Evolutionary conservation across 2,113 vertebrate genomes (phyloP).

Genomic region (Oreocharis arfaki): DNA sequence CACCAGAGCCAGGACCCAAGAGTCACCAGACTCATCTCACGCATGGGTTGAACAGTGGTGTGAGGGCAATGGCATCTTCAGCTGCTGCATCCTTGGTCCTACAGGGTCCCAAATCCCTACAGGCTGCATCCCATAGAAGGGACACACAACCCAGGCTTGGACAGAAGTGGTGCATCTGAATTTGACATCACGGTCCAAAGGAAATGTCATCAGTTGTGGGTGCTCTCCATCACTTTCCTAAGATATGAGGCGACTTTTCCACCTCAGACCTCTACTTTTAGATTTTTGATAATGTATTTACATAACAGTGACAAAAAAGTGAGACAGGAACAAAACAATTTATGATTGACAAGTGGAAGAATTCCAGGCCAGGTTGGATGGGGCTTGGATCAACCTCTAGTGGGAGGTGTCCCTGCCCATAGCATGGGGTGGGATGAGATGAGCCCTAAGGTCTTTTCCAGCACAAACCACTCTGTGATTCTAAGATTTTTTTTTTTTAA

Average conservation of each 20-base stretch:
- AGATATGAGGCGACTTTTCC: neutral
- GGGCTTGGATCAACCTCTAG: neutral
- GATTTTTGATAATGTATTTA: neutral
- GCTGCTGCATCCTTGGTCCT: neutral
- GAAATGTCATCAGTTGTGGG: neutral
- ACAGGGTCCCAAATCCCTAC: neutral
- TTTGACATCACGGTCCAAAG: neutral
- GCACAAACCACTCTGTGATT: neutral
- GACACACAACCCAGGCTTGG: neutral
- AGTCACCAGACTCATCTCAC: neutral
- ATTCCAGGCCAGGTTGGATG: neutral
- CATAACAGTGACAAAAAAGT: neutral
- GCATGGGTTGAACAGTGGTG: neutral
- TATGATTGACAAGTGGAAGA: neutral
- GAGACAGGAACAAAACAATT: neutral
- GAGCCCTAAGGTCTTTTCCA: neutral
- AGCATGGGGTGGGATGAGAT: neutral
- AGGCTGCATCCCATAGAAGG: neutral
- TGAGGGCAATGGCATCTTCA: neutral
- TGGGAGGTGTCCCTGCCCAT: neutral
- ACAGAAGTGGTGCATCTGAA: neutral
- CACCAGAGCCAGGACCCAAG: neutral
- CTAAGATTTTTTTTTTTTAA: neutral
- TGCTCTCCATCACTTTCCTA: neutral
- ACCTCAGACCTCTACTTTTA: neutral